A percentile compares a stretch with the other conserved stretches of the same genome.
phyloP scores from a whole-genome alignment of 2,113 vertebrate species.

The Ageneiosus marmoratus region DNA sequence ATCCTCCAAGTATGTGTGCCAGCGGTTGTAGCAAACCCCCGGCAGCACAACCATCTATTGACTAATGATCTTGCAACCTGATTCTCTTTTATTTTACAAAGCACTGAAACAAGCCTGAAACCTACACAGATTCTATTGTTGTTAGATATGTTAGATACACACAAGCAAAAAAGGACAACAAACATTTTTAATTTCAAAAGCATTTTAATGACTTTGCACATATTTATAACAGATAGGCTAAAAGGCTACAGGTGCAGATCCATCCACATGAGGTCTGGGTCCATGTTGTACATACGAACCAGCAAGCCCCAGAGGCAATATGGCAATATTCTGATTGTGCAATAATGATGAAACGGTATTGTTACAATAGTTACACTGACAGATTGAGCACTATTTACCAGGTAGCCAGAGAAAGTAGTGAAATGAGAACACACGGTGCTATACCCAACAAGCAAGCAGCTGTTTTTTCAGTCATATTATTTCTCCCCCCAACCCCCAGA shows the following conservation, averaged over 20 bases:
- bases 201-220: slow-evolving; percentile 98
- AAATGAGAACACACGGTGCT: slow-evolving; percentile 86
- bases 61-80: not conserved
- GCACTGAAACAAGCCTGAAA: not conserved
- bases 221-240: slow-evolving; percentile 87
- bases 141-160: not conserved
- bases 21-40: not conserved
- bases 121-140: not conserved
- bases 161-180: not conserved
- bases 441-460: slow-evolving; percentile 87
- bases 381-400: slow-evolving; percentile 91
- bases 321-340: slow-evolving; percentile 87
- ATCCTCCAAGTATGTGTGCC: too few relatives aligned
- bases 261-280: slow-evolving; percentile 79
- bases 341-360: slow-evolving; percentile 84
- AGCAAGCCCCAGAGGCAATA: slow-evolving; percentile 67
- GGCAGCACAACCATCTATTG: not conserved
- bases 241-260: slow-evolving; percentile 92
- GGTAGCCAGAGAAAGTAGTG: slow-evolving; percentile 74
- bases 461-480: slow-evolving; percentile 71
- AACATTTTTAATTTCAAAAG: slow-evolving; percentile 84
- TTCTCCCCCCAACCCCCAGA: slow-evolving; percentile 66
- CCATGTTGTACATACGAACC: slow-evolving; percentile 74
- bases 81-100: not conserved
- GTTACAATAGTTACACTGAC: slow-evolving; percentile 92